A percentile compares a stretch with the other conserved stretches of the same genome.
These are phyloP conservation scores for Parotocinclus haroldoi DNA, from an alignment of 2,797 vertebrate genomes.

Conservation along the genomic window DNA sequence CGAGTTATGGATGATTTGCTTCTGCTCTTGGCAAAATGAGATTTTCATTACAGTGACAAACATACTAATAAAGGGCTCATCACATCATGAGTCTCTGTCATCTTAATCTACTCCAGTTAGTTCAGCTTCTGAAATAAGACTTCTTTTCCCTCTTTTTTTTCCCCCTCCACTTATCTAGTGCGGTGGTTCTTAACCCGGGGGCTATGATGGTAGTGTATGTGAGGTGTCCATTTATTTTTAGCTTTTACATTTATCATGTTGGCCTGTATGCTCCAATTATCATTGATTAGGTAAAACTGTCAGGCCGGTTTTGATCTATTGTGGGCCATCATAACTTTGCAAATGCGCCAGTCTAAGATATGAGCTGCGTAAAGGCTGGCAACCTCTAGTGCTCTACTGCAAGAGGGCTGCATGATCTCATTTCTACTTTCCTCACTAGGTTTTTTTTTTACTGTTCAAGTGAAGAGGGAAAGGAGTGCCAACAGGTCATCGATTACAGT, in stretches of 20 bases:
- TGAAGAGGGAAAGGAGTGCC: conserved; percentile 26
- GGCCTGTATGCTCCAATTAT: no score
- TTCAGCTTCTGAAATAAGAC: neutral
- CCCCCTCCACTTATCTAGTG: neutral
- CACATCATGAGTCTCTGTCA: conserved; percentile 25
- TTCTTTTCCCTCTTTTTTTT: neutral
- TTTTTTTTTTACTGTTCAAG: conserved; percentile 16
- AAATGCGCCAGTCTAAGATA: no score
- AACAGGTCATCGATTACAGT: conserved; percentile 41
- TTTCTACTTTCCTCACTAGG: conserved; percentile 6
- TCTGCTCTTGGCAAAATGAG: conserved; percentile 17
- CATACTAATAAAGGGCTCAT: conserved; percentile 30
- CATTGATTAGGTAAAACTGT: no score
- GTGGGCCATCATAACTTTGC: no score
- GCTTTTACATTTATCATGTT: no score
- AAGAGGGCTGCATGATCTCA: conserved; percentile 5
- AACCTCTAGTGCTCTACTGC: neutral
- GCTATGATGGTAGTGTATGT: no score
- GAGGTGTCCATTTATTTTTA: no score
- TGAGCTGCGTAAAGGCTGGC: no score
- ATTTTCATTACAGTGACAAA: conserved; percentile 34
- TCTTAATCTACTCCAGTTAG: conserved; percentile 27
- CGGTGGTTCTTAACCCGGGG: no score
- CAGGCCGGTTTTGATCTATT: no score
- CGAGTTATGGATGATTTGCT: conserved; percentile 14